Evolutionary conservation across 1,140 invertebrate species (phyloP).

Genomic region (Habropoda laboriosa): DNA sequence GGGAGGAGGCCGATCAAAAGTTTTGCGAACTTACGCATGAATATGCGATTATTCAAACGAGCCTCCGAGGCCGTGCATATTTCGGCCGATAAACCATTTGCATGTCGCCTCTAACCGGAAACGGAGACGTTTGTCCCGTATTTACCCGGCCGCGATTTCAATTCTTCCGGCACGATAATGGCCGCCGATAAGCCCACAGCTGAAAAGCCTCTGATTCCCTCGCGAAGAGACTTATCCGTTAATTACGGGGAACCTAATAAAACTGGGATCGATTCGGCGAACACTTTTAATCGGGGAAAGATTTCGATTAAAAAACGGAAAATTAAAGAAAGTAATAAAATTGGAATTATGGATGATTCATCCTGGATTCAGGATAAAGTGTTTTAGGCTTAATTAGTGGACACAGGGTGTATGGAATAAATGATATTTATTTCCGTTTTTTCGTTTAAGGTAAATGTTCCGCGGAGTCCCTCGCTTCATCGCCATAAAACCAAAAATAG

Average conservation of each 20-base stretch:
- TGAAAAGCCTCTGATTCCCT: too few species aligned
- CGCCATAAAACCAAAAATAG: too few species aligned
- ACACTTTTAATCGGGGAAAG: too few species aligned
- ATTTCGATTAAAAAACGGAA: too few species aligned
- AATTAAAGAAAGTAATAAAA: too few species aligned
- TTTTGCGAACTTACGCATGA: conserved; percentile 30
- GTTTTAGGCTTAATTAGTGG: too few species aligned
- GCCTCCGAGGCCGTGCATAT: neutral
- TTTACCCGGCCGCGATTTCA: neutral
- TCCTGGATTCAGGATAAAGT: too few species aligned
- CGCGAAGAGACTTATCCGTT: neutral
- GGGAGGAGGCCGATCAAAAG: conserved; percentile 29
- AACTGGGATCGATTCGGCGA: neutral
- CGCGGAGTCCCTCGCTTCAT: too few species aligned
- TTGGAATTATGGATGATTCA: too few species aligned
- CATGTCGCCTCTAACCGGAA: neutral
- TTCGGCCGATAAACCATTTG: conserved; percentile 28
- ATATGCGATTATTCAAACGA: conserved; percentile 44
- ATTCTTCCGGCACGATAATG: neutral
- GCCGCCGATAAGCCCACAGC: neutral
- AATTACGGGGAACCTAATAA: neutral
- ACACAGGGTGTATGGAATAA: too few species aligned
- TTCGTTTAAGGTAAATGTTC: too few species aligned
- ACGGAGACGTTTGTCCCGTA: conserved; percentile 6
- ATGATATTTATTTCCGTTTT: too few species aligned